These are phyloP conservation scores for Smittia aterrima DNA, from an alignment of 2,888 invertebrate genomes.

Conservation along the genomic window DNA sequence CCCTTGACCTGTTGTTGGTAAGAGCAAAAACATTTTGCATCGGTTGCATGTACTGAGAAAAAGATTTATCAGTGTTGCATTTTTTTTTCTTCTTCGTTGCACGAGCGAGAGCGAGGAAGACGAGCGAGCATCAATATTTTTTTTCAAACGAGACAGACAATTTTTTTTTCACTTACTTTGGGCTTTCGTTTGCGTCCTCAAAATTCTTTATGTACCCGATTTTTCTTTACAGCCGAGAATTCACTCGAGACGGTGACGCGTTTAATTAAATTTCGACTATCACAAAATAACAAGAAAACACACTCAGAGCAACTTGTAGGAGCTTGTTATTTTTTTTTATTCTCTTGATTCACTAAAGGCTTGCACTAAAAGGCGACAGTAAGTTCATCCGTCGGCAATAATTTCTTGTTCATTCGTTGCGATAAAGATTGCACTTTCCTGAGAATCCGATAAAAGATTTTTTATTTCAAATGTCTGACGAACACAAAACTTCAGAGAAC, in stretches of 20 bases:
- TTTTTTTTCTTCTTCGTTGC: slow-evolving; percentile 1
- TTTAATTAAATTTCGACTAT: slow-evolving; percentile 8
- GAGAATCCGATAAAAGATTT: slow-evolving; percentile 6
- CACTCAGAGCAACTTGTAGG: not conserved
- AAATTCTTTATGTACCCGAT: not conserved
- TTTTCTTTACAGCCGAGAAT: not conserved
- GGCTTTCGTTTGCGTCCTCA: not conserved
- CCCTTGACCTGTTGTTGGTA: slow-evolving; percentile 19
- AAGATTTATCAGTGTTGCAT: slow-evolving; percentile 9
- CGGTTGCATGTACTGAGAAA: slow-evolving; percentile 15
- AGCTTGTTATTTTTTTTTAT: not conserved
- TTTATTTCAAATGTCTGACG: slow-evolving; percentile 10
- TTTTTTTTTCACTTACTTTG: slow-evolving; percentile 16
- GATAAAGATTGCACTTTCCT: not conserved
- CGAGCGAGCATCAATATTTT: slow-evolving; percentile 2
- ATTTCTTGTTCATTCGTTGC: not conserved
- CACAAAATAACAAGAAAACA: not conserved
- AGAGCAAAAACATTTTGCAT: slow-evolving; percentile 1
- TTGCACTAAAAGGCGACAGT: not conserved
- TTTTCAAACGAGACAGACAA: slow-evolving; percentile 8
- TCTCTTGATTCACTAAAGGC: not conserved
- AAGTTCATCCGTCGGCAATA: not conserved
- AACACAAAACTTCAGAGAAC: not conserved
- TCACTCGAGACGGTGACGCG: not conserved
- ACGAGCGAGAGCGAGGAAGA: not conserved